phyloP scores from a whole-genome alignment of 2,888 invertebrate genomes.

The Molanna angustata region DNA sequence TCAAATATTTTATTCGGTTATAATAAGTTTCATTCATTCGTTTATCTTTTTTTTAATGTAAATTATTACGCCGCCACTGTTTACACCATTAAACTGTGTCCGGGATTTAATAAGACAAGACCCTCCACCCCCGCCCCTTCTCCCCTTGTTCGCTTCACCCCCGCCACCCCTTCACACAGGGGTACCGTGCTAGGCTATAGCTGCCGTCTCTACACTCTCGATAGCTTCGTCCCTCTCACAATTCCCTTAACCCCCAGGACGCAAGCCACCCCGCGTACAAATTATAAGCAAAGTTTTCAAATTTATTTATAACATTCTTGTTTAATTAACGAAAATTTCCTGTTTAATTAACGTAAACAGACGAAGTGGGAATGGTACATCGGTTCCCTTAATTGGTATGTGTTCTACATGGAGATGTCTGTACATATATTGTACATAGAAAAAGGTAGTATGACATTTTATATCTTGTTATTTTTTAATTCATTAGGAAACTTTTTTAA shows the following conservation, averaged over 20 bases:
- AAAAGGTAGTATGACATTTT: too few species aligned
- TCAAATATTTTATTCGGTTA: too few species aligned
- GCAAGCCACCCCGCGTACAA: constrained; percentile 35
- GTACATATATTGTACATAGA: too few species aligned
- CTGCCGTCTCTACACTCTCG: constrained; percentile 4
- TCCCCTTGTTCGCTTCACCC: constrained; percentile 35
- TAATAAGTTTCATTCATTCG: too few species aligned
- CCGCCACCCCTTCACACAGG: constrained; percentile 14
- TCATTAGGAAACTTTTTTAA: too few species aligned
- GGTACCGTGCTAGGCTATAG: constrained; percentile 1
- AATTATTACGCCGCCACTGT: constrained; percentile 22
- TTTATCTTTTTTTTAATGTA: too few species aligned
- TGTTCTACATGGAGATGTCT: too few species aligned
- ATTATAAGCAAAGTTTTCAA: constrained; percentile 33
- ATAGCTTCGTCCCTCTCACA: constrained; percentile 11
- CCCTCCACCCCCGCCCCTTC: constrained; percentile 19
- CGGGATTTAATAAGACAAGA: constrained; percentile 33
- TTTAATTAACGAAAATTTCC: constrained; percentile 34
- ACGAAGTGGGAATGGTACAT: constrained; percentile 21
- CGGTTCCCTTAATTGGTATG: too few species aligned
- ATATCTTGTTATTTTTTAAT: too few species aligned
- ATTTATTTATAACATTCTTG: constrained; percentile 34
- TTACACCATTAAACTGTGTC: constrained; percentile 33
- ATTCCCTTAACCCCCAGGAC: constrained; percentile 5
- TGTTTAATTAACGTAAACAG: constrained; percentile 32